Conservation (phyloP, 2,797 vertebrate species). For the Neosilurus hyrtlii region DNA sequence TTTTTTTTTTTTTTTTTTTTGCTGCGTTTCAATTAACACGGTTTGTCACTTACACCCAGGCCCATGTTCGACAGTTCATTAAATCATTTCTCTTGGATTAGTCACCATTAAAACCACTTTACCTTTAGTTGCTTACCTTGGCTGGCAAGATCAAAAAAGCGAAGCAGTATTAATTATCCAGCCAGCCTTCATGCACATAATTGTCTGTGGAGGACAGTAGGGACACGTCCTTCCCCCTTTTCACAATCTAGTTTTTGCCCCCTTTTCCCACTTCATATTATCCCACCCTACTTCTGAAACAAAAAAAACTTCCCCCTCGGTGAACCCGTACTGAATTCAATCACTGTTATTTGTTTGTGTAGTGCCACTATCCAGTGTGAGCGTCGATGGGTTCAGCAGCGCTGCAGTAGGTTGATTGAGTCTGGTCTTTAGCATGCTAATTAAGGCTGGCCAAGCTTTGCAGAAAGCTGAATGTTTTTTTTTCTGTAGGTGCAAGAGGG, state of each 20-base stretch:
- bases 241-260: background rate
- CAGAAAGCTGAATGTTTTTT: constrained; percentile 43
- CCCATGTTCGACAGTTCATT: constrained; percentile 44
- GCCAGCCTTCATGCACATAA: background rate
- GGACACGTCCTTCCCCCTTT: constrained; percentile 8
- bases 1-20: background rate
- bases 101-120: constrained; percentile 29
- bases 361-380: constrained; percentile 36
- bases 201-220: constrained; percentile 7
- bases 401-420: constrained; percentile 50
- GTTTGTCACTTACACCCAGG: constrained; percentile 38
- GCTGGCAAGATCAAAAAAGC: constrained; percentile 33
- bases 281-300: background rate
- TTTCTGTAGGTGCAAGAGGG: constrained; percentile 35
- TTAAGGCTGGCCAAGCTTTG: constrained; percentile 48
- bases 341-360: constrained; percentile 43
- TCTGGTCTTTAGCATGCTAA: constrained; percentile 51
- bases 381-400: constrained; percentile 39
- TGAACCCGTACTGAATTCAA: constrained; percentile 42
- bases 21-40: constrained; percentile 41
- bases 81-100: constrained; percentile 41
- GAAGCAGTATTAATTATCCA: constrained; percentile 28
- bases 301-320: constrained; percentile 7
- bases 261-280: background rate
- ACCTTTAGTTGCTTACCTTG: constrained; percentile 26